Evolutionary conservation across 1,140 invertebrate genomes (phyloP), one percentile per base, ranked within the genome.

Genomic region (Lerema accius): DNA sequence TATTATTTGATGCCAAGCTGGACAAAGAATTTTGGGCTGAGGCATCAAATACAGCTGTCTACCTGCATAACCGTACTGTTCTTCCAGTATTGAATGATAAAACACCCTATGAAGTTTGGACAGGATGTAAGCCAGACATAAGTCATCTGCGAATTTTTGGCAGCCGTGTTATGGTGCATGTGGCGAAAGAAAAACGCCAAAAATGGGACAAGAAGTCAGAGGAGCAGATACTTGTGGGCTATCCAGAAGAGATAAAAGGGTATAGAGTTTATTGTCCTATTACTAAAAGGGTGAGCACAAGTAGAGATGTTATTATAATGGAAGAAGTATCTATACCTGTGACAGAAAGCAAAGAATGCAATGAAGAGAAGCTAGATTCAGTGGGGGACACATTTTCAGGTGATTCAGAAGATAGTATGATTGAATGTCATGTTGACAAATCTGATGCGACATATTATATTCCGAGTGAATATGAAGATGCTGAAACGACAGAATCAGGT

Each of bases 151-250:
- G 62, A 51, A 28, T 78, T 14, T 87, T 86, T 70, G 78, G 82
- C 0, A 63, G 48, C 32, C 58, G 16, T 48, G 77, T 66, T 0
- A 60, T 73, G 16, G 17, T 35, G 11, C 51, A 53, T 45, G 48
- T 66, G 35, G 46, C 63, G 1, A 72, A 71, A 53, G 35, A 67
- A 59, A 65, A 63, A n/a, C 17, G 60, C n/a, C 11, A 28, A 26
- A 77, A 77, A 55, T 69, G 48, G 50, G 67, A 68, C 19, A 49
- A 49, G 17, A 75, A 68, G 49, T 43, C 61, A 28, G 43, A 59
- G 32, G 42, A 75, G 61, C 11, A 42, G 4, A 59, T 84, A 11
- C 70, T 90, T 48, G 69, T 90, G 43, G 86, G 83, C 39, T 90
- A 78, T 60, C 35, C 37, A 32, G 61, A 73, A 51, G 53, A 63